Conservation (phyloP, 64 coral and sea anemone genomes). For the Montipora efflorescens region DNA sequence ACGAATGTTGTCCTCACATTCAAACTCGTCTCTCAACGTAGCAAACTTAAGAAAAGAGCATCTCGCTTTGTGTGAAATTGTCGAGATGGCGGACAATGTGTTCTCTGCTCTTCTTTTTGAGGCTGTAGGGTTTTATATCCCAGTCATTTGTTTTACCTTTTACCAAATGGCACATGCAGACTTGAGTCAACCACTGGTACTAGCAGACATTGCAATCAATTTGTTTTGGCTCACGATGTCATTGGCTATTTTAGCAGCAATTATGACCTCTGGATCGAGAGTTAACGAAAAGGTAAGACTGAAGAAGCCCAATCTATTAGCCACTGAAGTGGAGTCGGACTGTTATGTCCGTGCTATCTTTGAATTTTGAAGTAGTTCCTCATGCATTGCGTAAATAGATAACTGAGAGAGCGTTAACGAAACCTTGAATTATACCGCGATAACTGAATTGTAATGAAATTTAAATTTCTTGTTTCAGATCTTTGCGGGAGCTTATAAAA, state of each 20-base stretch:
- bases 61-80: background rate
- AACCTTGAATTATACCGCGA: too few species aligned
- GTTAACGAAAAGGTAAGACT: constrained; percentile 17
- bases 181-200: background rate
- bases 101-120: background rate
- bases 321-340: too few species aligned
- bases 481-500: too few species aligned
- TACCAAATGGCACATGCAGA: background rate
- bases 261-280: background rate
- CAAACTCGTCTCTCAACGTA: background rate
- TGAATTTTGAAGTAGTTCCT: too few species aligned
- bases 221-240: background rate
- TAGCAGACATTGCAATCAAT: background rate
- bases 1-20: background rate
- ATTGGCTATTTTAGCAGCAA: background rate
- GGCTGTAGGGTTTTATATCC: background rate
- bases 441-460: too few species aligned
- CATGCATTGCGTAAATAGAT: background rate
- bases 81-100: background rate
- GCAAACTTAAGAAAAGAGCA: background rate
- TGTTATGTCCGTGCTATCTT: too few species aligned
- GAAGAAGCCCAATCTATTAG: background rate
- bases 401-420: background rate
- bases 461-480: too few species aligned
- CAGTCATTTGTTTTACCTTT: background rate